Percentiles rank a stretch among this genome's conserved stretches.
Evolutionary conservation across 1,140 invertebrate species (phyloP).

Genomic region (Drosophila elegans): DNA sequence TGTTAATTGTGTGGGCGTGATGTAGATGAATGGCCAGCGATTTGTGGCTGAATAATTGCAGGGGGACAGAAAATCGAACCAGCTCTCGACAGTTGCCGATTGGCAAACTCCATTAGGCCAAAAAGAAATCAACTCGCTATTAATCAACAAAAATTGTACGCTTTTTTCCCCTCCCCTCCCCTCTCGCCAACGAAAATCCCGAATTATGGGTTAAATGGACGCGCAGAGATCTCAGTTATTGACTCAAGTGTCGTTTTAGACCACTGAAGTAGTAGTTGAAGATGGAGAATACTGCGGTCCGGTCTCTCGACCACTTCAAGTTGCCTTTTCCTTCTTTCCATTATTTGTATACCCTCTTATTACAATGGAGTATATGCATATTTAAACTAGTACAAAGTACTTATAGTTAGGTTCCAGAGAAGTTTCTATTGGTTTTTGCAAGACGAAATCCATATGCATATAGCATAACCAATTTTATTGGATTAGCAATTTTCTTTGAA

Average conservation of each 20-base stretch:
- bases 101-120: constrained; percentile 21
- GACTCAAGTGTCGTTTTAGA: constrained; percentile 81
- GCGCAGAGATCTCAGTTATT: constrained; percentile 38
- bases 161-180: neutral
- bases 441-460: no score
- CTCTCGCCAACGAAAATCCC: neutral
- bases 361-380: neutral
- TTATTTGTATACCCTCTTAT: constrained; percentile 17
- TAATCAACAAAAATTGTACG: constrained; percentile 9
- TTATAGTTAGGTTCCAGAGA: no score
- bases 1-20: constrained; percentile 78
- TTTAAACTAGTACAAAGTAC: no score
- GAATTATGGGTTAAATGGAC: constrained; percentile 7
- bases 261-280: constrained; percentile 75
- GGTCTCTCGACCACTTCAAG: constrained; percentile 26
- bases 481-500: no score
- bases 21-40: constrained; percentile 73
- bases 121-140: constrained; percentile 12
- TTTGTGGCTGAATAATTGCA: constrained; percentile 51
- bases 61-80: constrained; percentile 25
- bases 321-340: constrained; percentile 24
- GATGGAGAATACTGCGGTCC: constrained; percentile 9
- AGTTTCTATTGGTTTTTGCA: no score
- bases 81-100: constrained; percentile 24
- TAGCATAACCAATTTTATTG: no score